Percentiles rank a stretch among this genome's conserved stretches.
Evolutionary conservation across 2,797 vertebrate species (phyloP).

Genomic region (Limosa lapponica): DNA sequence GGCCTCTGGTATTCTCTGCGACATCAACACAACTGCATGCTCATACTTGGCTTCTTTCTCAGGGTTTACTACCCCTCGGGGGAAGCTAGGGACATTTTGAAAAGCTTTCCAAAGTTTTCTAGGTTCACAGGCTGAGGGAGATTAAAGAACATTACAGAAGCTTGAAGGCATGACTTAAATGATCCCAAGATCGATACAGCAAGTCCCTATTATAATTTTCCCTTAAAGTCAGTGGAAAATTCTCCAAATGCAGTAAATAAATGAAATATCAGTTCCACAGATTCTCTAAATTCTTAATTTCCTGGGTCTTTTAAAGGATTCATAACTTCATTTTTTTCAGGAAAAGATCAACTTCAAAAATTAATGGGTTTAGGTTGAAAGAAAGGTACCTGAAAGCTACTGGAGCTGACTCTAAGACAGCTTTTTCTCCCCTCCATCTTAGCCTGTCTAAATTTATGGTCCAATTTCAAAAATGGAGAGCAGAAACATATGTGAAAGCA

Average conservation of each 20-base stretch:
- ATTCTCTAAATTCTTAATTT: neutral
- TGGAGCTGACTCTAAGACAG: neutral
- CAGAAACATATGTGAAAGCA: conserved; percentile 21
- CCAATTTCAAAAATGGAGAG: conserved; percentile 55
- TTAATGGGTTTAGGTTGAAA: neutral
- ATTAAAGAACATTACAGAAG: neutral
- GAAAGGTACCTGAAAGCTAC: neutral
- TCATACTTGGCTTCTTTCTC: neutral
- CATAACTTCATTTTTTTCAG: neutral
- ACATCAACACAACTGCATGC: neutral
- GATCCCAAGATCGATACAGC: neutral
- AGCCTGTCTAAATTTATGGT: conserved; percentile 44
- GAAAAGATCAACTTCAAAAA: neutral
- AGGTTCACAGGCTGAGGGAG: neutral
- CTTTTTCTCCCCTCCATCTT: neutral
- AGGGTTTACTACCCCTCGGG: neutral
- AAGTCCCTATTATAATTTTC: neutral
- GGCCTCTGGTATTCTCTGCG: neutral
- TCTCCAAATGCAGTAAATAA: neutral
- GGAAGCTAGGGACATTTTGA: neutral
- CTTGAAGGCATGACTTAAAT: neutral
- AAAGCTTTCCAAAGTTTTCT: neutral
- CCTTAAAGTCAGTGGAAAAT: neutral
- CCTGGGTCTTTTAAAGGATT: neutral
- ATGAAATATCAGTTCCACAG: neutral